Base-by-base conservation (phyloP, 23 tunicate genomes). In the Phallusia fumigata region DNA sequence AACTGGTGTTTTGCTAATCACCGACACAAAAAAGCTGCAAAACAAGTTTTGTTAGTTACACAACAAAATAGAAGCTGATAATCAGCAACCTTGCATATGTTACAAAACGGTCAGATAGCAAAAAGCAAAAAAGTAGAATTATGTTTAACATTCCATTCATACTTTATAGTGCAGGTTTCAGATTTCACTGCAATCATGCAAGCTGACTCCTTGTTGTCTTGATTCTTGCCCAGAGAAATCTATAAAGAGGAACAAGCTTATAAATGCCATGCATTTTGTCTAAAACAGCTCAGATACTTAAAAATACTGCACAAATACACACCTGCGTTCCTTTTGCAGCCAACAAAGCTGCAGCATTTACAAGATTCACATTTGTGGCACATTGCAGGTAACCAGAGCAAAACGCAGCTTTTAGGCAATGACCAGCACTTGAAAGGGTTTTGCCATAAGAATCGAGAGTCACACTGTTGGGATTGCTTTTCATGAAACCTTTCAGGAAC, bases 391-490 rank as follows among this genome's bases (percentile, higher is more conserved):
- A 88, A 31, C 98, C 98, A 78, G 81, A 75, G 49, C 88, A 94
- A 15, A 86, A 64, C 0, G 98, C 91, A 18, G 98, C 98, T 64
- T 86, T 79, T 31, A 94, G 35, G 31, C 88, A 44, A 11, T 77
- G 65, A 16, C 87, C 90, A 30, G 81, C 73, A 30, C 76, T 78
- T 0, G 86, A 12, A 0, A 91, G 81, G 32, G 30, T 69, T 0
- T 19, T 36, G 44, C 86, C 86, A 47, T 64, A 30, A 13, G 80
- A 33, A 21, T 74, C 72, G 35, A 83, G 15, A 12, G 65, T 65
- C 2, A 85, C 50, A 58, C 40, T 24, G 18, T 40, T 52, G 0
- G 88, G 78, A 30, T 76, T 79, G 21, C 32, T 32, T 13, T 64
- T 65, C 36, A 86, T 26, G 53, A 65, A 83, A 32, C 65, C 72